These are phyloP conservation scores for Helleia helle DNA, from an alignment of 2,888 invertebrate genomes.

Conservation along the genomic window DNA sequence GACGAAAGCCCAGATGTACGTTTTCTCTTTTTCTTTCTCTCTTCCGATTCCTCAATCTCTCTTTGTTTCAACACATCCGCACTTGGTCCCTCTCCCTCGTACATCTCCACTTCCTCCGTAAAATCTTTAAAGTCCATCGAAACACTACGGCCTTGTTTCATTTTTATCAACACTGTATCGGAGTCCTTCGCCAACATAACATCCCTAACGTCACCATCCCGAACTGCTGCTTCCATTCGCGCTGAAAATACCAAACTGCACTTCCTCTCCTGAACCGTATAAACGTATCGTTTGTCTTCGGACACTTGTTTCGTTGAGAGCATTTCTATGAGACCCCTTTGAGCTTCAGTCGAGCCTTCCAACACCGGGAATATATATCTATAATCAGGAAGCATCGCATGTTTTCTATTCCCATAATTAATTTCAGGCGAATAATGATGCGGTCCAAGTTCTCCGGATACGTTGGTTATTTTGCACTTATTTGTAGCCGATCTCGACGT, in stretches of 20 bases:
- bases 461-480: slow-evolving; percentile 78
- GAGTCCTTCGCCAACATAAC: slow-evolving; percentile 84
- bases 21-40: slow-evolving; percentile 72
- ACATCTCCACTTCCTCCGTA: slow-evolving; percentile 73
- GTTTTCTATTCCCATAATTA: slow-evolving; percentile 78
- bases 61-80: slow-evolving; percentile 77
- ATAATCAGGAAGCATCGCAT: slow-evolving; percentile 79
- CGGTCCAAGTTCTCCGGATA: slow-evolving; percentile 74
- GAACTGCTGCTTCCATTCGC: slow-evolving; percentile 81
- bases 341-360: slow-evolving; percentile 79
- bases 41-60: slow-evolving; percentile 70
- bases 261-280: slow-evolving; percentile 81
- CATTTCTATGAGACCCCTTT: slow-evolving; percentile 76
- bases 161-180: slow-evolving; percentile 81
- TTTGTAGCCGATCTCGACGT: slow-evolving; percentile 59
- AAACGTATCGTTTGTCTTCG: slow-evolving; percentile 79
- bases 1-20: slow-evolving; percentile 77
- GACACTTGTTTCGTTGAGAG: slow-evolving; percentile 73
- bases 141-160: slow-evolving; percentile 83
- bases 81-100: slow-evolving; percentile 81
- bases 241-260: slow-evolving; percentile 84
- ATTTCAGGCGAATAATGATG: slow-evolving; percentile 76
- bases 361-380: slow-evolving; percentile 83
- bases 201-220: slow-evolving; percentile 84
- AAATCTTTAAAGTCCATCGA: slow-evolving; percentile 80